Evolutionary conservation across 2,113 vertebrate genomes (phyloP), one percentile per base, ranked within the genome.

Genomic region (Labeo rohita): DNA sequence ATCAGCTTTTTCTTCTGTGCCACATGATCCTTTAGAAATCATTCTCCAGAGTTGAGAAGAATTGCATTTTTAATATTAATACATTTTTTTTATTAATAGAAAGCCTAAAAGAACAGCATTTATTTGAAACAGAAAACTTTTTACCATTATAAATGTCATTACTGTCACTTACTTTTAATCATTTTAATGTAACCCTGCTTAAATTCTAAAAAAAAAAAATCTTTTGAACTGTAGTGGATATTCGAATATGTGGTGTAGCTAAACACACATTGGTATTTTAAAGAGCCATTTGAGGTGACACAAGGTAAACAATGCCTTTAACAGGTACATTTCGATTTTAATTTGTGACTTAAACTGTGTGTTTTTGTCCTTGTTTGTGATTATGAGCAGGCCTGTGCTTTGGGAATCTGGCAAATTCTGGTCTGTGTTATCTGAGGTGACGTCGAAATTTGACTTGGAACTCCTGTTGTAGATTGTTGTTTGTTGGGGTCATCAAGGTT

Each of bases 371-470:
- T 47, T 47, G 10, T 77, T 45, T 65, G 43, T 65, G 2, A 76
- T 23, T 74, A 9, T 76, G 12, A 61, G 59, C 45, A 50, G 43
- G 4, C 18, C n/a, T 47, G 61, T 49, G 13, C 23, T 49, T 66
- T 47, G 13, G 9, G 63, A 54, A 68, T 66, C 61, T 0, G 9
- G 28, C 28, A 12, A 34, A 36, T 12, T 18, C 80, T 68, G 45
- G 63, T 70, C 39, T 5, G 15, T 34, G 39, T 81, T 81, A 81
- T 66, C 80, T 34, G 21, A 50, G 45, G 21, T 82, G 63, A 82
- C 23, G 12, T 15, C 21, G 23, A 82, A 18, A 34, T 68, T 45
- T 80, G 36, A 36, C 10, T 39, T 45, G 9, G 23, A 47, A 10
- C 61, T 65, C n/a, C 63, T 50, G 16, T 8, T 50, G 23, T 16